Evolutionary conservation across 2,113 vertebrate genomes (phyloP).

Genomic region (Microtus ochrogaster): DNA sequence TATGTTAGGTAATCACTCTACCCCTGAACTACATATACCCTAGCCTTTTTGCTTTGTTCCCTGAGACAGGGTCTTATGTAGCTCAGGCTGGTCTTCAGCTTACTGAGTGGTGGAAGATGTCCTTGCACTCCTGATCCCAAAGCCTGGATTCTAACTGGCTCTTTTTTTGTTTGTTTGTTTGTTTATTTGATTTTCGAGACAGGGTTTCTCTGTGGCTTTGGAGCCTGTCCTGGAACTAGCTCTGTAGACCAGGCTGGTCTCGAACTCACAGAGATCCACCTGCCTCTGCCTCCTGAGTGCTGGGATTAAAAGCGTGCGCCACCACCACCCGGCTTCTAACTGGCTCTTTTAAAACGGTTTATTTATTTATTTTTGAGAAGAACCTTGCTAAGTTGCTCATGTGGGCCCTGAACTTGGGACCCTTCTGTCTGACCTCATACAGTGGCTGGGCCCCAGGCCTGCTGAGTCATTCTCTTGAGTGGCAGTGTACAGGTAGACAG

Average conservation of each 20-base stretch:
- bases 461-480: background rate
- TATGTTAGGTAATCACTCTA: background rate
- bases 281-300: too few species aligned
- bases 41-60: background rate
- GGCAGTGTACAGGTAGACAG: background rate
- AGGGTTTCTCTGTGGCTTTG: too few species aligned
- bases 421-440: background rate
- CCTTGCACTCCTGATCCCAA: background rate
- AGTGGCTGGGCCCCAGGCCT: background rate
- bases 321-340: too few species aligned
- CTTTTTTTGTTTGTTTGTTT: too few species aligned
- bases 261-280: too few species aligned
- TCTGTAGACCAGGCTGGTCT: too few species aligned
- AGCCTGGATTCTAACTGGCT: background rate
- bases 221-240: too few species aligned
- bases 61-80: background rate
- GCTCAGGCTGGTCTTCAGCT: background rate
- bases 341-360: background rate
- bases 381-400: background rate
- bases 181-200: too few species aligned
- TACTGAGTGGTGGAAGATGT: background rate
- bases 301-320: too few species aligned
- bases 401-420: background rate
- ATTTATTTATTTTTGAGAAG: background rate
- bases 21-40: background rate